Conservation (phyloP, 92 coral and sea anemone species). For the Porites rus region DNA sequence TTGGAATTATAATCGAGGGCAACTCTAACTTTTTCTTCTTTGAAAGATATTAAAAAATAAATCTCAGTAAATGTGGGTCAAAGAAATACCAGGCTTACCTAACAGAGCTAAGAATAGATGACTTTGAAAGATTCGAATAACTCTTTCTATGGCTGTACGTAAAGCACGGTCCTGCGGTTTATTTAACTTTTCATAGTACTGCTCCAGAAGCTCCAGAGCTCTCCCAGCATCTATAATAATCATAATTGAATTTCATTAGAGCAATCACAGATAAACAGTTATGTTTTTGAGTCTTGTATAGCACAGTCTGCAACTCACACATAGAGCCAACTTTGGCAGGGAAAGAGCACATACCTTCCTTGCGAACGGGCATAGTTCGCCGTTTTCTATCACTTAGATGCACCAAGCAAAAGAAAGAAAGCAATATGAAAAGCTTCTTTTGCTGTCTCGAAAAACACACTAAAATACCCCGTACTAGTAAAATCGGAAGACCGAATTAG, state of each 20-base stretch:
- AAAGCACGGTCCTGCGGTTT: conserved; percentile 98
- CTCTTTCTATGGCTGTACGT: conserved; percentile 97
- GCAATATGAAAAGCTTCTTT: conserved; percentile 13
- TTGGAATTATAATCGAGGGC: background rate
- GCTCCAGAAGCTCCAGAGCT: conserved; percentile 92
- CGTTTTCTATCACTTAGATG: conserved; percentile 28
- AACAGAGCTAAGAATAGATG: conserved; percentile 91
- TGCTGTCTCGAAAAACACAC: conserved; percentile 3
- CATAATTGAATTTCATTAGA: conserved; percentile 39
- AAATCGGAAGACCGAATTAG: conserved; percentile 27
- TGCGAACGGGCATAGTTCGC: conserved; percentile 93
- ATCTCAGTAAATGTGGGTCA: conserved; percentile 5
- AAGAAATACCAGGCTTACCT: conserved; percentile 71
- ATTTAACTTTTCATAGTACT: conserved; percentile 92
- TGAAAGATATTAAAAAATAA: background rate
- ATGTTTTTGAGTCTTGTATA: background rate
- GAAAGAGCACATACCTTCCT: conserved; percentile 87
- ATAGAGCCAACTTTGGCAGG: background rate
- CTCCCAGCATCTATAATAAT: conserved; percentile 82
- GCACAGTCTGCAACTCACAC: background rate
- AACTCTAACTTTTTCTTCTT: background rate
- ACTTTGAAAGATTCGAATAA: conserved; percentile 96
- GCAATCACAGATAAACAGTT: conserved; percentile 17
- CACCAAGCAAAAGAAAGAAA: conserved; percentile 1
- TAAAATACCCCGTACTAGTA: conserved; percentile 17